phyloP scores from a whole-genome alignment of 2,888 invertebrate genomes.

The Euclidia mi region DNA sequence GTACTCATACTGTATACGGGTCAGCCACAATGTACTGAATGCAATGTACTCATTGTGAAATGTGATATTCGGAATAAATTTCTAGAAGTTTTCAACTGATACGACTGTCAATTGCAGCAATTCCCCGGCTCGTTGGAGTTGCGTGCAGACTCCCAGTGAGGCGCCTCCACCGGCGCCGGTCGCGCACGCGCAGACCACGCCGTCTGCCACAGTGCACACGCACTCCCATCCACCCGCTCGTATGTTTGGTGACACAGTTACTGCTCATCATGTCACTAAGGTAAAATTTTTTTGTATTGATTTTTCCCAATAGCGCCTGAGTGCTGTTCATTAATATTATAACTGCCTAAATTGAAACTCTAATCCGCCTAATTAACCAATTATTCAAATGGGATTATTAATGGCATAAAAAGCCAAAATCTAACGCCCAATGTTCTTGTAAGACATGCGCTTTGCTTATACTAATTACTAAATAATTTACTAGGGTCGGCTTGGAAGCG shows the following conservation, averaged over 20 bases:
- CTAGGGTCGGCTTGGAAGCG: constrained; percentile 83
- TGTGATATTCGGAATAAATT: no score
- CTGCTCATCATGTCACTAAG: constrained; percentile 85
- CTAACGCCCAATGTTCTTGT: not conserved
- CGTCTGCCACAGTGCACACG: constrained; percentile 75
- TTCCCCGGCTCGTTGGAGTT: constrained; percentile 86
- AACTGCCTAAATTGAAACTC: not conserved
- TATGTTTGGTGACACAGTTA: constrained; percentile 93
- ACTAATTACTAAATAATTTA: constrained; percentile 29
- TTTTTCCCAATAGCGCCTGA: no score
- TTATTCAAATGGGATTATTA: no score
- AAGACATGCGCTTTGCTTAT: constrained; percentile 7
- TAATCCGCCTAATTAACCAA: no score
- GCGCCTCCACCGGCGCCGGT: constrained; percentile 84
- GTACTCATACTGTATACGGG: no score
- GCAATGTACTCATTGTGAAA: no score
- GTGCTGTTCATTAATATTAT: not conserved
- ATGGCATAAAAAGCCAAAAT: not conserved
- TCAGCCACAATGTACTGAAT: no score
- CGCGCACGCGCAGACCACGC: constrained; percentile 78
- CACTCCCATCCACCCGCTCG: constrained; percentile 90
- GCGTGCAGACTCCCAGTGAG: constrained; percentile 81
- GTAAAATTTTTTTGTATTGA: constrained; percentile 56
- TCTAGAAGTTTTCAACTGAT: not conserved
- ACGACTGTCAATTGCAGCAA: constrained; percentile 54